Evolutionary conservation across 2,113 vertebrate species (phyloP), one percentile per base, ranked within the genome.

Genomic region (Sylvietta virens): DNA sequence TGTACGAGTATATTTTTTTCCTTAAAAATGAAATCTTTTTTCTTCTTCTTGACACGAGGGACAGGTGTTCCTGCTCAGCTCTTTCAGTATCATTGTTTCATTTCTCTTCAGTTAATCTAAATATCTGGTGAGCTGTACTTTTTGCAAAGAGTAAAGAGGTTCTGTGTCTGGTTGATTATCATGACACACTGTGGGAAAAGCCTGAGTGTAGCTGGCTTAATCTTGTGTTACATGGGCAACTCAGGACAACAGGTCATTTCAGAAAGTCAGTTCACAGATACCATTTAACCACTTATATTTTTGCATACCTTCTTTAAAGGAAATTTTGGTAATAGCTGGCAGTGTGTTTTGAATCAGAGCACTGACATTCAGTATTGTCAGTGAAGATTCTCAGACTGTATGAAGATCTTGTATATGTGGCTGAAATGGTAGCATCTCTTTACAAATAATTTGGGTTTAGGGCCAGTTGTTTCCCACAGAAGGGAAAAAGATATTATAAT

Each of bases 391-490:
- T 61, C 45, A 69, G 18, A 28, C 22, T 77, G 5, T 53, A 7
- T 48, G 35, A 83, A 26, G 54, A 30, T n/a, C 16, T 42, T 5
- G 2, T 17, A 18, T 58, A 31, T 0, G 0, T 31, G 40, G 21
- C 35, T 78, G 51, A 84, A 86, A 31, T 27, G 24, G 42, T 37
- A 54, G 51, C n/a, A 64, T 47, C 24, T 91, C 17, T 65, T 42
- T 44, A 31, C 9, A 65, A 50, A 37, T 61, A 40, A 50, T 80
- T 72, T 70, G 47, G 6, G 3, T 79, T 81, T 66, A 81, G 30
- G 30, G 20, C 23, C 14, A 40, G 11, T 64, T 91, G 13, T 66
- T 94, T 79, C 30, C 33, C 47, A 51, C 6, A 22, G 62, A 35
- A 7, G 14, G 8, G 17, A 35, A 64, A 37, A 28, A 35, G 1